Evolutionary conservation across 2,113 vertebrate species (phyloP).

Genomic region (Zapus hudsonius): DNA sequence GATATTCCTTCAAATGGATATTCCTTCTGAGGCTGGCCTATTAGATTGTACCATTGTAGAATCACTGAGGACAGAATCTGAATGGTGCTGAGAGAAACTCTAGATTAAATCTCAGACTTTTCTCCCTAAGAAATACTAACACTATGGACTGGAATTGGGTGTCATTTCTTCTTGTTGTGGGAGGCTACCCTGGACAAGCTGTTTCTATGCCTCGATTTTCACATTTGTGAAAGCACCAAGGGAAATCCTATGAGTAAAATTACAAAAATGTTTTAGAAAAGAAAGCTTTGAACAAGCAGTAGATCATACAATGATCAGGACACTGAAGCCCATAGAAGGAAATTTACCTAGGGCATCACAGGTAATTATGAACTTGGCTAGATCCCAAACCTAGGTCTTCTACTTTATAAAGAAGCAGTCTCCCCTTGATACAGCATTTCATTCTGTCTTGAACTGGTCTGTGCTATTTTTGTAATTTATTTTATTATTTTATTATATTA

Average conservation of each 20-base stretch:
- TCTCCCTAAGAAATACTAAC: not conserved
- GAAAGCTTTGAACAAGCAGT: not conserved
- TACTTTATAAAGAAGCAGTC: not conserved
- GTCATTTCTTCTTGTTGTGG: not conserved
- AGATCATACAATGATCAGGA: too few relatives aligned
- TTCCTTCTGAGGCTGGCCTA: not conserved
- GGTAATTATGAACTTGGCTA: not conserved
- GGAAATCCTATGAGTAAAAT: not conserved
- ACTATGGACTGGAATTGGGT: not conserved
- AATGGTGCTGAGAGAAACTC: not conserved
- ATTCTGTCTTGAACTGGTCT: not conserved
- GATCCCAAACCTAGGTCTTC: not conserved
- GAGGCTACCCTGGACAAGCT: not conserved
- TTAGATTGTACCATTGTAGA: not conserved
- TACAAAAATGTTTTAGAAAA: not conserved
- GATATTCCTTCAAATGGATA: not conserved
- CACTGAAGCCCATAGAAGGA: not conserved
- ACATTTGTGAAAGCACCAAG: not conserved
- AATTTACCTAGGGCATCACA: not conserved
- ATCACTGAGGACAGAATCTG: not conserved
- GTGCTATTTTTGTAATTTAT: too few relatives aligned
- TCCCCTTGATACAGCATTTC: not conserved
- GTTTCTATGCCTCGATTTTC: not conserved
- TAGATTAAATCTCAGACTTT: not conserved
- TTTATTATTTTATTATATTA: too few relatives aligned